phyloP scores from a whole-genome alignment of 2,797 vertebrate genomes.

The Aythya fuligula region DNA sequence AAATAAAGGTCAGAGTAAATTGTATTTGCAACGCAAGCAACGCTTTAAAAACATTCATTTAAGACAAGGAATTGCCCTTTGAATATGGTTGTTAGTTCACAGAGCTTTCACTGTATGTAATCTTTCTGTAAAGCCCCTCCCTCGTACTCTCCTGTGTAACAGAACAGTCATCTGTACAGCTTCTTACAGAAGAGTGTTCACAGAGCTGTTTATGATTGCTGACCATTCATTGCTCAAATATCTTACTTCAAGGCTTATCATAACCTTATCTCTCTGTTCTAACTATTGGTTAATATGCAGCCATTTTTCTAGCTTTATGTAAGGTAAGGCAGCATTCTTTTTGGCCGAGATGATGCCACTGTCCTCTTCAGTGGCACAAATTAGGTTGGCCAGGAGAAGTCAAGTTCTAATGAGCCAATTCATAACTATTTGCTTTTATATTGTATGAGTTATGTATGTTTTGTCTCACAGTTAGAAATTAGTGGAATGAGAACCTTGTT shows the following conservation, averaged over 20 bases:
- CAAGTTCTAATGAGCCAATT: background rate
- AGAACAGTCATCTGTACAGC: background rate
- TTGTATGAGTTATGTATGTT: background rate
- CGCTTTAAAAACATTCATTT: slow-evolving; percentile 18
- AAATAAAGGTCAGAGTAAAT: slow-evolving; percentile 49
- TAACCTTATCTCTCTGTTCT: background rate
- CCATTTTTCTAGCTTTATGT: background rate
- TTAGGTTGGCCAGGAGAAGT: background rate
- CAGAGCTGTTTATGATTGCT: background rate
- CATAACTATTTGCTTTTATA: background rate
- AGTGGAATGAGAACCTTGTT: background rate
- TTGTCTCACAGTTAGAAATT: slow-evolving; percentile 1
- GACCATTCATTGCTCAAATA: background rate
- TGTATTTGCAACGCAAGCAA: background rate
- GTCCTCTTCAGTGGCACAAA: background rate
- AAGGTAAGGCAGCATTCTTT: background rate
- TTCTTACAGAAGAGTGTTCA: background rate
- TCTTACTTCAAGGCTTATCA: background rate
- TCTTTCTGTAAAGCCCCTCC: background rate
- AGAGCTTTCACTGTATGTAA: background rate
- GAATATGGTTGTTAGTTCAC: background rate
- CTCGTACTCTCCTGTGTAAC: background rate
- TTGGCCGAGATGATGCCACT: background rate
- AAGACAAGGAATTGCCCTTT: slow-evolving; percentile 3
- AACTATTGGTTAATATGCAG: background rate